phyloP scores from a whole-genome alignment of 2,113 vertebrate species.

The Himantopus leucocephalus region DNA sequence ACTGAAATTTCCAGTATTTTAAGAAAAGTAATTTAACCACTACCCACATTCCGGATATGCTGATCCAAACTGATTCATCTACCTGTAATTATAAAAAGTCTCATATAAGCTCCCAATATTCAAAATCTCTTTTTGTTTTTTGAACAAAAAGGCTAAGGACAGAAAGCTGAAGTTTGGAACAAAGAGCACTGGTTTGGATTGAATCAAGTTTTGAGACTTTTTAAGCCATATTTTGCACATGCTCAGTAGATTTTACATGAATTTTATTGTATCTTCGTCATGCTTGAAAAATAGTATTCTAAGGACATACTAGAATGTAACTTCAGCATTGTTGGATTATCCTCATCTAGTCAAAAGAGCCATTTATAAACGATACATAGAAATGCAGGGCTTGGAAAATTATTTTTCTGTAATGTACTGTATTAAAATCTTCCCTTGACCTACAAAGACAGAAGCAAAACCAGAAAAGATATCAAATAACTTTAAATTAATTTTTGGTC shows the following conservation, averaged over 20 bases:
- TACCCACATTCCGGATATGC: fast-evolving
- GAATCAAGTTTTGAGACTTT: neutral
- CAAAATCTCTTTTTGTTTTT: neutral
- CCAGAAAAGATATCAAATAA: neutral
- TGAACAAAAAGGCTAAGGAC: neutral
- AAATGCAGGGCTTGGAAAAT: neutral
- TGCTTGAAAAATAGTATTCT: neutral
- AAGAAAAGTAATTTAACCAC: neutral
- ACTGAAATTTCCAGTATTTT: neutral
- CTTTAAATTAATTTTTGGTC: neutral
- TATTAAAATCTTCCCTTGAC: neutral
- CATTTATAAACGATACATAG: neutral
- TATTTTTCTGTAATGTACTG: neutral
- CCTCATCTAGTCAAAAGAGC: neutral
- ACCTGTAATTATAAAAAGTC: neutral
- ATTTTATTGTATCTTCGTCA: neutral
- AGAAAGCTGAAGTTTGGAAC: neutral
- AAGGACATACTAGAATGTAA: neutral
- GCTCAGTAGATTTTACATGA: neutral
- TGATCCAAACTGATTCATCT: neutral
- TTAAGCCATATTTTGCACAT: neutral
- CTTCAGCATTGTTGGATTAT: neutral
- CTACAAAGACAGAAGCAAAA: neutral
- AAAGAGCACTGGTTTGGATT: neutral
- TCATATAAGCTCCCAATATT: neutral